Conservation (phyloP, 2,797 vertebrate genomes). For the Craterocephalus amniculus region DNA sequence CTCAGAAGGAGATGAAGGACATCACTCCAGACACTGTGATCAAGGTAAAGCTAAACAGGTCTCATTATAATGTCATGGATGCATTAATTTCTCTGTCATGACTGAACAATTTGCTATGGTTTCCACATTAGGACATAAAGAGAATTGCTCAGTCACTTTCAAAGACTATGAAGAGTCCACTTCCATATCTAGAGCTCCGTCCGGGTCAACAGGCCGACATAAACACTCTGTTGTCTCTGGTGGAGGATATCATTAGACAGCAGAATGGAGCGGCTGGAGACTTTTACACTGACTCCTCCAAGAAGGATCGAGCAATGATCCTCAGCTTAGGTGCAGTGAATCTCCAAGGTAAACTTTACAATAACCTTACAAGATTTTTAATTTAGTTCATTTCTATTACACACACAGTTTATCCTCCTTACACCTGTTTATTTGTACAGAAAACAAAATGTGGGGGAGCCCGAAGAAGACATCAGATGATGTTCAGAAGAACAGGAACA, state of each 20-base stretch:
- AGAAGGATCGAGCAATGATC: constrained; percentile 76
- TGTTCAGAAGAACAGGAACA: constrained; percentile 79
- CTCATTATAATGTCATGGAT: not conserved
- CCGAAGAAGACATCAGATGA: constrained; percentile 69
- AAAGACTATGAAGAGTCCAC: constrained; percentile 86
- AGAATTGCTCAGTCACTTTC: constrained; percentile 89
- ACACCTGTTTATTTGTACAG: constrained; percentile 63
- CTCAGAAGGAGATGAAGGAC: constrained; percentile 72
- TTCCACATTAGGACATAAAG: constrained; percentile 85
- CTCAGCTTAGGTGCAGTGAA: constrained; percentile 78
- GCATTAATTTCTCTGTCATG: not conserved
- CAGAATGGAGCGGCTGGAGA: constrained; percentile 81
- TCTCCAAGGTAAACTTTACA: constrained; percentile 79
- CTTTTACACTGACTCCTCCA: constrained; percentile 80
- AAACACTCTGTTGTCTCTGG: constrained; percentile 88
- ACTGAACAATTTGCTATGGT: constrained; percentile 20
- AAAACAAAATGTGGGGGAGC: constrained; percentile 68
- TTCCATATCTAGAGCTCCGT: constrained; percentile 76
- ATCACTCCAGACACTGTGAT: constrained; percentile 90
- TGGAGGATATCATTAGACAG: constrained; percentile 89
- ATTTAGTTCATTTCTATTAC: not conserved
- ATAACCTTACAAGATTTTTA: not conserved
- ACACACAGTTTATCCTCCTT: not conserved
- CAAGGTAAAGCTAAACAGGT: constrained; percentile 78
- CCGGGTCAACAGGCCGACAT: constrained; percentile 85